Base-by-base conservation (phyloP, 64 coral and sea anemone genomes). In the Stylophora pistillata region DNA sequence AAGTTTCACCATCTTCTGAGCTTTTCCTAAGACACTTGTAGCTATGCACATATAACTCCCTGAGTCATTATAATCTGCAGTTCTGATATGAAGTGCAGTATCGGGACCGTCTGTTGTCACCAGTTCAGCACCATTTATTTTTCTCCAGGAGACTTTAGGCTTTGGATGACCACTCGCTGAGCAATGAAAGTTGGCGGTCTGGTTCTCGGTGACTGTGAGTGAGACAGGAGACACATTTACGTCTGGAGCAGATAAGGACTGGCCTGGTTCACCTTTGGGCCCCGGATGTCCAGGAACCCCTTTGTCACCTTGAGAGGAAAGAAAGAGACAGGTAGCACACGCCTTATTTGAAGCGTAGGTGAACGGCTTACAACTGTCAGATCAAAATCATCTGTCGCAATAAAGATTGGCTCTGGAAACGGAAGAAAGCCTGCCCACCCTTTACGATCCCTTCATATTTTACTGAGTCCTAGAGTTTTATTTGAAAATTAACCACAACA, bases 171-270 rank as follows among this genome's bases (percentile, higher is more conserved):
- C n/a, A n/a, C n/a, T n/a, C n/a, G n/a, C n/a, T n/a, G n/a, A n/a
- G n/a, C 60, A 85, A 58, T 85, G 55, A 41, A 85, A 85, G 25
- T 18, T 54, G 56, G 81, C 81, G n/a, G 81, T 62, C 32, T 55
- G 31, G 66, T 65, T 71, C 66, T 85, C 53, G 70, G 62, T 85
- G 32, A 85, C 62, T 53, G 66, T 54, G 31, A 85, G 66, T 25
- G 62, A 65, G 25, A 34, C 12, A 69, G 81, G 81, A 64, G 81
- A 85, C 25, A 85, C 33, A 37, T 37, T 70, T 23, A 85, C 81
- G 21, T 32, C 20, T 62, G 81, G n/a, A n/a, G n/a, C n/a, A n/a
- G n/a, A n/a, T n/a, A n/a, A n/a, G n/a, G n/a, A n/a, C n/a, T n/a
- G n/a, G n/a, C n/a, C n/a, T n/a, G n/a, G n/a, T n/a, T n/a, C n/a